These are phyloP conservation scores for Callyntrura guangdongensis DNA, from an alignment of 2,888 invertebrate genomes.

Conservation along the genomic window DNA sequence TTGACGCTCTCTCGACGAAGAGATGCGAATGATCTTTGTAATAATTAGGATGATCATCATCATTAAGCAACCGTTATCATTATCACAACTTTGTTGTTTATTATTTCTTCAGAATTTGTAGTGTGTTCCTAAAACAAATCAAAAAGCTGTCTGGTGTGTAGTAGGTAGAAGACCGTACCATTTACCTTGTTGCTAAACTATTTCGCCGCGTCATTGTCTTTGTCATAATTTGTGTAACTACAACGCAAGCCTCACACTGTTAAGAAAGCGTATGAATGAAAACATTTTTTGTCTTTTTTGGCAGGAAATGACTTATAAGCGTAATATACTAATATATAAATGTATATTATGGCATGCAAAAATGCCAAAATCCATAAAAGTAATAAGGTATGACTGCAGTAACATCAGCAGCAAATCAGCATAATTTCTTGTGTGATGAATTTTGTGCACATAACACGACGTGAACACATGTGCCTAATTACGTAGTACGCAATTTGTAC, in stretches of 20 bases:
- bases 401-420: conserved; percentile 28
- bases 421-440: conserved; percentile 32
- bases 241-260: not conserved
- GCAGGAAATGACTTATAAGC: conserved; percentile 46
- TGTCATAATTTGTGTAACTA: not conserved
- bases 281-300: conserved; percentile 1
- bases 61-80: conserved; percentile 58
- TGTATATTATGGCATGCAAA: conserved; percentile 33
- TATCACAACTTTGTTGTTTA: conserved; percentile 67
- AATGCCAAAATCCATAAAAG: conserved; percentile 53
- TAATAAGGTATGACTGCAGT: conserved; percentile 23
- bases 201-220: conserved; percentile 4
- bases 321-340: conserved; percentile 33
- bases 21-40: conserved; percentile 38
- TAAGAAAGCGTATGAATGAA: conserved; percentile 27
- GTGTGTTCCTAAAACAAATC: conserved; percentile 27
- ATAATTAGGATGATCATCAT: conserved; percentile 70
- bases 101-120: conserved; percentile 33
- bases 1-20: conserved; percentile 21
- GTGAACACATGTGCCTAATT: conserved; percentile 65
- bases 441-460: conserved; percentile 24
- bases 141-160: conserved; percentile 16
- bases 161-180: not conserved
- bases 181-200: not conserved
- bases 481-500: conserved; percentile 44